Evolutionary conservation across 2,113 vertebrate genomes (phyloP).

Genomic region (Nansenia antarctica): DNA sequence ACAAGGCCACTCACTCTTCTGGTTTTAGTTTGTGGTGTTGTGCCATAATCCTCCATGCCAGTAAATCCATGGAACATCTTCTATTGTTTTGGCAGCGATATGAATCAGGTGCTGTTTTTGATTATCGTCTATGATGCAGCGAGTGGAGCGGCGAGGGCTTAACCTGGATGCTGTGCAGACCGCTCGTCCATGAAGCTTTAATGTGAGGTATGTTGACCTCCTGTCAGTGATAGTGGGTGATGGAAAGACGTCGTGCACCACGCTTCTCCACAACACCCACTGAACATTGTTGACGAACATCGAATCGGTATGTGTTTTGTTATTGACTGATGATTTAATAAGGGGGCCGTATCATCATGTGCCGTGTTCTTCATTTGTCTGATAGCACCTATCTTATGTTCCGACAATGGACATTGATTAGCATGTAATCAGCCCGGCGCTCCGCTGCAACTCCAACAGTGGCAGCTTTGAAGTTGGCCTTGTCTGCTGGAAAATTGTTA

Average conservation of each 20-base stretch:
- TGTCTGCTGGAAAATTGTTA: neutral
- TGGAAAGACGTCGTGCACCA: neutral
- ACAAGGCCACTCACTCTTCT: neutral
- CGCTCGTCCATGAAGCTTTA: neutral
- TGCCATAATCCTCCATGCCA: neutral
- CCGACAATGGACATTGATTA: slow-evolving; percentile 8
- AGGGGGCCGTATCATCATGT: neutral
- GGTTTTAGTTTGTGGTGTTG: neutral
- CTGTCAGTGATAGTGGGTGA: neutral
- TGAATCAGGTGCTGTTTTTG: slow-evolving; percentile 19
- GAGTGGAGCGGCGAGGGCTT: slow-evolving; percentile 3
- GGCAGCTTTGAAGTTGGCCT: neutral
- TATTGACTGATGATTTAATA: neutral
- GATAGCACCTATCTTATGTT: neutral
- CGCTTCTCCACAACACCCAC: neutral
- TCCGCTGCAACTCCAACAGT: neutral
- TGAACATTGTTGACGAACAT: too few species aligned
- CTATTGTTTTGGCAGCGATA: slow-evolving; percentile 13
- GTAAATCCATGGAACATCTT: slow-evolving; percentile 4
- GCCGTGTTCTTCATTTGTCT: neutral
- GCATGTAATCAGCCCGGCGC: slow-evolving; percentile 5
- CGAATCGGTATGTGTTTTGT: neutral
- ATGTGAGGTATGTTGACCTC: neutral
- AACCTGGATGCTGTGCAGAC: neutral
- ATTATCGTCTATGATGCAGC: slow-evolving; percentile 4